phyloP scores from a whole-genome alignment of 2,113 vertebrate species.

The Forbesichthys papilliferus region DNA sequence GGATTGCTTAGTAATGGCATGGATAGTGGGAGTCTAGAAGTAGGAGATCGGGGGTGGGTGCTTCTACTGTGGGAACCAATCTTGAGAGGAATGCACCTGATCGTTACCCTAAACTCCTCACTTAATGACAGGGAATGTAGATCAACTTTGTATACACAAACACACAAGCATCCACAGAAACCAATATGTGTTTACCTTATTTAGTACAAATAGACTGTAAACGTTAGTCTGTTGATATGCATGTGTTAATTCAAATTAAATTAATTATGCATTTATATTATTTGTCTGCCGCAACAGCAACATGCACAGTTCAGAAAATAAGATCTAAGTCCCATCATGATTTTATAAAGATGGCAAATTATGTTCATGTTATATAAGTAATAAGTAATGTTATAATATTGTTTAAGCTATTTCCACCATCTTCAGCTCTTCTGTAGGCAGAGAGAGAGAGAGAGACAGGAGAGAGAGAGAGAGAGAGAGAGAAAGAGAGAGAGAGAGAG shows the following conservation, averaged over 20 bases:
- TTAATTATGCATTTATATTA: too few species aligned
- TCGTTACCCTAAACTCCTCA: conserved; percentile 33
- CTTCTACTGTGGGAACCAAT: conserved; percentile 50
- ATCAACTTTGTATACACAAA: not conserved
- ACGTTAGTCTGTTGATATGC: too few species aligned
- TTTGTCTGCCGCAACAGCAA: too few species aligned
- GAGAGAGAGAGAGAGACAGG: conserved; percentile 19
- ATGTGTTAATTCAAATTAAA: too few species aligned
- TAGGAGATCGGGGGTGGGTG: not conserved
- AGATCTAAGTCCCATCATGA: too few species aligned
- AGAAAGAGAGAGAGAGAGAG: conserved; percentile 21
- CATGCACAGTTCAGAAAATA: too few species aligned
- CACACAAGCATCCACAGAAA: not conserved
- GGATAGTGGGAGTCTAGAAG: conserved; percentile 12
- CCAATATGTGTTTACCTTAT: not conserved
- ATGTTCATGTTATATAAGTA: too few species aligned
- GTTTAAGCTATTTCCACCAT: conserved; percentile 26
- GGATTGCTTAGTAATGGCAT: conserved; percentile 18
- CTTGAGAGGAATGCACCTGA: conserved; percentile 34
- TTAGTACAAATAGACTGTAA: too few species aligned
- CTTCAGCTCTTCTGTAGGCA: conserved; percentile 44
- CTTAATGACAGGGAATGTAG: not conserved
- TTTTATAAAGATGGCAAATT: too few species aligned
- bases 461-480: conserved; percentile 21
- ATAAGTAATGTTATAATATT: not conserved